Evolutionary conservation across 2,797 vertebrate species (phyloP), one percentile per base, ranked within the genome.

Genomic region (Amphiprion clarkii): DNA sequence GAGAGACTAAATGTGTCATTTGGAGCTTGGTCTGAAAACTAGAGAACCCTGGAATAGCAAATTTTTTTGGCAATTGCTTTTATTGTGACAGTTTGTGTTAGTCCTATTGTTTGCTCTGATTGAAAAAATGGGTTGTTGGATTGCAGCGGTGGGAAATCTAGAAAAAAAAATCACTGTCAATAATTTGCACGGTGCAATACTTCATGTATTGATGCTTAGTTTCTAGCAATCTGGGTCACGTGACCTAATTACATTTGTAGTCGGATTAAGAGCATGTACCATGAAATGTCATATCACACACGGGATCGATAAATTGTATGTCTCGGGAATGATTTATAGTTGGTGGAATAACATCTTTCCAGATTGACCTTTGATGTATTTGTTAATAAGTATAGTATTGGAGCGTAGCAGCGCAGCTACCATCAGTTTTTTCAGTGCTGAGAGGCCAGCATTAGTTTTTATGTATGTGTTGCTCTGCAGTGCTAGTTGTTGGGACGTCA

Each of bases 1-100:
- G 44, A 70, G 7, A 61, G 7, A 40, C 42, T 65, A 44, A 57
- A 76, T 62, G 29, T 59, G 44, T 74, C 4, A 71, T 79, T 70
- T 71, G 69, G 57, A 61, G 70, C 74, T 72, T 62, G 44, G 58
- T 54, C 61, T 80, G 44, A 13, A 67, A 74, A 69, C 14, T 14
- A 21, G 23, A 61, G 67, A 36, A 31, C 61, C 16, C 33, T 10
- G 10, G 19, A 69, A 53, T 48, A n/a, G 67, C 60, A 39, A 13
- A 1, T 55, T 55, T 59, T 57, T 46, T 67, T 78, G 60, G 55
- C n/a, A 42, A 13, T 8, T 29, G 13, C 55, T 68, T 52, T 76
- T 49, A 13, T 62, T n/a, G 10, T 56, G 33, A 52, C 33, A 19
- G 14, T 62, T 75, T 19, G 7, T 6, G 16, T 25, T 52, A 13